Base-by-base conservation (phyloP, 2,888 invertebrate species). In the Chouioia cunea region DNA sequence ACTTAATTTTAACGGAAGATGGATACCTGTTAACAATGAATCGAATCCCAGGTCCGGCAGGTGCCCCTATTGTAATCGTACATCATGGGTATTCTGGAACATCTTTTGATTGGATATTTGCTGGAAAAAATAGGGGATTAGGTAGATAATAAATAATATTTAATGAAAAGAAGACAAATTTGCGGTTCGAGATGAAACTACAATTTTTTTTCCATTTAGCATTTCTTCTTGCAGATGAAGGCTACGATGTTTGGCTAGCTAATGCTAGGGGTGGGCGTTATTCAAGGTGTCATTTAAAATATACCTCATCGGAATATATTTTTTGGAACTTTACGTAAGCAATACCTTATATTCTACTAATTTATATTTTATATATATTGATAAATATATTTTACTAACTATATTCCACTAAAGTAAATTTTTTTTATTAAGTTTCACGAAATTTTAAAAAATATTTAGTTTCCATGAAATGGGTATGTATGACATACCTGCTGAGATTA, bases 381-480 rank as follows among this genome's bases (percentile, higher is more conserved):
- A n/a, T n/a, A n/a, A n/a, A n/a, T n/a, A n/a, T n/a, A n/a, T n/a
- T n/a, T n/a, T n/a, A n/a, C n/a, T n/a, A n/a, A n/a, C n/a, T n/a
- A n/a, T n/a, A n/a, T n/a, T n/a, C n/a, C n/a, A n/a, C n/a, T n/a
- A n/a, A n/a, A n/a, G n/a, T n/a, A n/a, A 36, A 36, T 2, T 36
- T 8, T 36, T 3, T 36, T 12, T 36, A 36, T 36, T 36, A 1
- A 36, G n/a, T n/a, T 4, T 36, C 36, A 36, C 12, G 6, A 2
- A 36, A 36, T 36, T 36, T 10, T 36, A 36, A 36, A 27, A 27
- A 27, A 27, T 27, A 6, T 27, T 88, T 79, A 95, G 95, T 77
- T 97, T 93, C 89, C 94, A 97, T 79, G 96, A 98, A 85, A 94
- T 96, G 87, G 96, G 93, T 0, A 85, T 91, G 47, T 90, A 93